phyloP scores from a whole-genome alignment of 2,888 invertebrate species.

The Netelia virgata region DNA sequence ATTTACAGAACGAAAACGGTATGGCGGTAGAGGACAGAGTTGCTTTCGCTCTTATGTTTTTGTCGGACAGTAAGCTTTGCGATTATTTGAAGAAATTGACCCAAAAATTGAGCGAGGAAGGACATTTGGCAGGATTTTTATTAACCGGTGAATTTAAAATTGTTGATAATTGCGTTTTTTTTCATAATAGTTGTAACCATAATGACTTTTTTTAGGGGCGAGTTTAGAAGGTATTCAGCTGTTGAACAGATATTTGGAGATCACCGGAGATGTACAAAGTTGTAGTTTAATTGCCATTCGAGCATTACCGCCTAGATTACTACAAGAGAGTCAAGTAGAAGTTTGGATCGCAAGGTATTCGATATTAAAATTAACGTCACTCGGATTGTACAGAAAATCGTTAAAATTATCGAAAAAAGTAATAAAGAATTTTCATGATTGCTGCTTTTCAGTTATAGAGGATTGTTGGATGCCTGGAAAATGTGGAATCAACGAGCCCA shows the following conservation, averaged over 20 bases:
- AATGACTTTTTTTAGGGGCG: slow-evolving; percentile 86
- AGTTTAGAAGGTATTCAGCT: slow-evolving; percentile 91
- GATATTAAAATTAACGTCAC: neutral
- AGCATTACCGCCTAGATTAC: slow-evolving; percentile 90
- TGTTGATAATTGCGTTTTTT: neutral
- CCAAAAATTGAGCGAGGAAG: slow-evolving; percentile 90
- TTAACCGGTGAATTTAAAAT: slow-evolving; percentile 88
- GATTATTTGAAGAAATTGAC: slow-evolving; percentile 92
- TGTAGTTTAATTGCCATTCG: slow-evolving; percentile 93
- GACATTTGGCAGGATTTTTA: slow-evolving; percentile 93
- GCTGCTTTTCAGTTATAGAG: slow-evolving; percentile 89
- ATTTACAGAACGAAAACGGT: slow-evolving; percentile 91
- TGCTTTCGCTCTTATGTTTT: slow-evolving; percentile 95
- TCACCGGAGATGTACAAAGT: slow-evolving; percentile 96
- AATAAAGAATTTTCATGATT: too few relatives aligned
- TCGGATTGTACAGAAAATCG: too few relatives aligned
- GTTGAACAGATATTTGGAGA: slow-evolving; percentile 94
- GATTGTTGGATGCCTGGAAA: slow-evolving; percentile 94
- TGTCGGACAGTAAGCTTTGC: slow-evolving; percentile 92
- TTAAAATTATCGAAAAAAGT: too few relatives aligned
- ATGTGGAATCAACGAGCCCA: slow-evolving; percentile 96
- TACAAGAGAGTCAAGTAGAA: slow-evolving; percentile 87
- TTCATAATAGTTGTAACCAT: neutral
- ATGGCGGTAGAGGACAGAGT: slow-evolving; percentile 95
- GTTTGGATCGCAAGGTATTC: slow-evolving; percentile 90